Conservation (phyloP, 2,888 invertebrate species). For the Cosmorhoe ocellata region DNA sequence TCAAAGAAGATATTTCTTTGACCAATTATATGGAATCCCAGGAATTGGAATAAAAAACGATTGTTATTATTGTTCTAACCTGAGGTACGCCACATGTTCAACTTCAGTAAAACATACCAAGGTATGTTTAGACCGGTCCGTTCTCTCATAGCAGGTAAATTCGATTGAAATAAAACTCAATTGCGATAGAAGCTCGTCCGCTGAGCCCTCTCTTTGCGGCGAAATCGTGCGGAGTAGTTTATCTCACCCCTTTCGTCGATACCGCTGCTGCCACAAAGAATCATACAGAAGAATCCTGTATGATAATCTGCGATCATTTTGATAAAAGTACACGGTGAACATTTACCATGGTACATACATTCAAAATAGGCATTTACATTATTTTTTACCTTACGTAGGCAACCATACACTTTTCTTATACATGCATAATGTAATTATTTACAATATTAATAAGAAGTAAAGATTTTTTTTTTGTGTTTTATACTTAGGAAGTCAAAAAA, state of each 20-base stretch:
- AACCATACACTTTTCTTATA: too few relatives aligned
- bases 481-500: too few relatives aligned
- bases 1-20: conserved; percentile 25
- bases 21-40: conserved; percentile 19
- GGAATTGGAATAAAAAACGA: conserved; percentile 8
- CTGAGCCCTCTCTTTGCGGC: conserved; percentile 78
- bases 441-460: too few relatives aligned
- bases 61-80: conserved; percentile 21
- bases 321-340: conserved; percentile 41
- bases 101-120: conserved; percentile 23
- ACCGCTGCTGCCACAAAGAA: conserved; percentile 50
- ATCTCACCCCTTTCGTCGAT: conserved; percentile 61
- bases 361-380: not conserved
- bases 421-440: too few relatives aligned
- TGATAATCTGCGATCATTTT: conserved; percentile 66
- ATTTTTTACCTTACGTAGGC: not conserved
- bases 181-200: conserved; percentile 52
- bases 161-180: conserved; percentile 74
- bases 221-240: conserved; percentile 75
- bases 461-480: too few relatives aligned
- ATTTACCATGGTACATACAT: conserved; percentile 8
- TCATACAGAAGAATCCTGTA: conserved; percentile 68
- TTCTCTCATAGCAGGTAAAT: conserved; percentile 66
- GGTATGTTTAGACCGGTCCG: conserved; percentile 26
- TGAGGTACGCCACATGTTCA: conserved; percentile 25